Conservation (phyloP, 2,113 vertebrate species). For the Hemibagrus wyckioides region DNA sequence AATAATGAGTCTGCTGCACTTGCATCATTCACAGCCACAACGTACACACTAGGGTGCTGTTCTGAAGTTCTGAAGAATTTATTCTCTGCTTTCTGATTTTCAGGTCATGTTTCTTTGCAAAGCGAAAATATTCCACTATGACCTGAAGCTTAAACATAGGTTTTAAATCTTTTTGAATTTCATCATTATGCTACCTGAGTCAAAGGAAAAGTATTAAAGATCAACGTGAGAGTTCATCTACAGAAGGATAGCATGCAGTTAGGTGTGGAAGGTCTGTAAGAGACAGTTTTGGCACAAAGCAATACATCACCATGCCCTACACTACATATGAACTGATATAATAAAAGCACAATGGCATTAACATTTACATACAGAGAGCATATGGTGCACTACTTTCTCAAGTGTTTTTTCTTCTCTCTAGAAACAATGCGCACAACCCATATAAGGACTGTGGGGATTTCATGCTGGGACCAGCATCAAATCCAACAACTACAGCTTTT, state of each 20-base stretch:
- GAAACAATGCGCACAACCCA: constrained; percentile 1
- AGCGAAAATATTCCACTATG: not conserved
- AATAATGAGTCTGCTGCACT: constrained; percentile 46
- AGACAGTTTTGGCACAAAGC: not conserved
- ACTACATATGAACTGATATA: constrained; percentile 12
- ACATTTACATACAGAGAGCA: constrained; percentile 31
- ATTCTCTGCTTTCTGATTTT: constrained; percentile 8
- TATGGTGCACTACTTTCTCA: constrained; percentile 49
- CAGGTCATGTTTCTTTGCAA: constrained; percentile 3
- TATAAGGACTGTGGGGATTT: constrained; percentile 46
- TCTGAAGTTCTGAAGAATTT: constrained; percentile 1
- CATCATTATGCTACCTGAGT: not conserved
- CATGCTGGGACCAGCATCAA: constrained; percentile 38
- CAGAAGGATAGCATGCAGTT: constrained; percentile 3
- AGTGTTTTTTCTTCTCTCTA: constrained; percentile 28
- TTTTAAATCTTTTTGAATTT: not conserved
- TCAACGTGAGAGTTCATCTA: not conserved
- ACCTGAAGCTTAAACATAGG: not conserved
- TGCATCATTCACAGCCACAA: constrained; percentile 42
- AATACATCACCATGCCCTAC: not conserved
- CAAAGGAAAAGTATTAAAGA: not conserved
- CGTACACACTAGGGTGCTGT: not conserved
- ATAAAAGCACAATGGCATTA: not conserved
- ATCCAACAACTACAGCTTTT: constrained; percentile 32
- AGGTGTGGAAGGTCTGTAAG: not conserved